Evolutionary conservation across 2,797 vertebrate genomes (phyloP), one percentile per base, ranked within the genome.

Genomic region (Helicolenus hilgendorfi): DNA sequence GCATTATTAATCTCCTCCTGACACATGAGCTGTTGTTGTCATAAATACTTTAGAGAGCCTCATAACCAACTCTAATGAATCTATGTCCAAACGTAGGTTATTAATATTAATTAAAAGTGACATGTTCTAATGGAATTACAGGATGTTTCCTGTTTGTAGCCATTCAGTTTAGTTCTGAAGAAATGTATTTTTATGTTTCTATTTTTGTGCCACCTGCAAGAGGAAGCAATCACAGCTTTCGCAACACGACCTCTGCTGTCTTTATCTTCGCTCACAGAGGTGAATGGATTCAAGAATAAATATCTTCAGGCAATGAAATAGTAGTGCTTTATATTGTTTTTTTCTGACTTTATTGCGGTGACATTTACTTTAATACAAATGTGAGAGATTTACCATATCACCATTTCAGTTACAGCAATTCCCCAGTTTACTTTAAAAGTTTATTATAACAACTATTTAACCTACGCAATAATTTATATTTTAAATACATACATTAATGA

Each of bases 1-100:
- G 80, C 77, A 93, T 94, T 89, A 94, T 95, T 94, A 83, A 94
- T 94, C 62, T 59, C 53, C 75, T 91, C 82, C 65, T 88, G 92
- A 93, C 87, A 91, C 74, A 68, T 63, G 31, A 64, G 84, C 77
- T 94, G 89, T 79, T 94, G 89, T 94, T 85, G 76, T 92, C 90
- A 94, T 95, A 68, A 95, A 94, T 94, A 92, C 77, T 94, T 94
- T 75, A 93, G 76, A 83, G 53, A 27, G 77, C 53, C 59, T 87
- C 81, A 13, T 76, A 85, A 92, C 60, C 67, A 81, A 76, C 76
- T 85, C 77, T 72, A 80, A 91, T 91, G 62, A 95, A 91, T 89
- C 85, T 59, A 73, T 89, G 88, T 91, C 81, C 79, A 63, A 77
- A 86, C 67, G 58, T 72, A 3, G 11, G 5, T 72, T 79, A 63